Evolutionary conservation across 2,113 vertebrate genomes (phyloP).

Genomic region (Caranx melampygus): DNA sequence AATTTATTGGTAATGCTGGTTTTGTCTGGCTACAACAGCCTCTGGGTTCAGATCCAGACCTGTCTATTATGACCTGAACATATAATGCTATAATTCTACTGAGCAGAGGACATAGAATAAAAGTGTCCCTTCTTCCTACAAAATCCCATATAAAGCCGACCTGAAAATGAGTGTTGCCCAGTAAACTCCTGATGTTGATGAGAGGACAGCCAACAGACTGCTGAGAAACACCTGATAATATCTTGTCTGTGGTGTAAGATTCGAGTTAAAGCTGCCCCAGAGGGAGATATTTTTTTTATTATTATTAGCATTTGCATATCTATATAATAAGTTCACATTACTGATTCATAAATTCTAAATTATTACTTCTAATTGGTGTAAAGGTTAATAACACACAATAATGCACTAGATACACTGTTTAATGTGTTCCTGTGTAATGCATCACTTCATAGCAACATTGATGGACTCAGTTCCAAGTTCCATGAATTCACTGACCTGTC

Average conservation of each 20-base stretch:
- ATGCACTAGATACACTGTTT: background rate
- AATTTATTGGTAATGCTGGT: too few species aligned
- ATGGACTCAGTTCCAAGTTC: background rate
- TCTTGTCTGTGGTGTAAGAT: too few species aligned
- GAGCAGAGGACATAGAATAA: background rate
- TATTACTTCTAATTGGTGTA: background rate
- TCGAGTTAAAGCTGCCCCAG: too few species aligned
- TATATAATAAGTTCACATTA: background rate
- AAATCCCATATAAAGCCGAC: background rate
- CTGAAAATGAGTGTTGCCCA: background rate
- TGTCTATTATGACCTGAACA: too few species aligned
- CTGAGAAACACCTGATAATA: too few species aligned
- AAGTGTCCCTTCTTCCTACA: background rate
- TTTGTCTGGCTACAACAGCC: too few species aligned
- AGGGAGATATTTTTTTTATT: background rate
- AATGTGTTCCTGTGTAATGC: background rate
- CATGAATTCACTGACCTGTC: slow-evolving; percentile 4
- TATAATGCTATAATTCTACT: background rate
- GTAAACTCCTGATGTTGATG: background rate
- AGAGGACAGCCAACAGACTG: too few species aligned
- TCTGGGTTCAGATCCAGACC: too few species aligned
- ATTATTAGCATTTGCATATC: background rate
- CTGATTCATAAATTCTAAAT: background rate
- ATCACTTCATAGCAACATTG: background rate
- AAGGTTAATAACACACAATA: too few species aligned